Evolutionary conservation across 1,140 invertebrate species (phyloP), one percentile per base, ranked within the genome.

Genomic region (Archivesica marissinica): DNA sequence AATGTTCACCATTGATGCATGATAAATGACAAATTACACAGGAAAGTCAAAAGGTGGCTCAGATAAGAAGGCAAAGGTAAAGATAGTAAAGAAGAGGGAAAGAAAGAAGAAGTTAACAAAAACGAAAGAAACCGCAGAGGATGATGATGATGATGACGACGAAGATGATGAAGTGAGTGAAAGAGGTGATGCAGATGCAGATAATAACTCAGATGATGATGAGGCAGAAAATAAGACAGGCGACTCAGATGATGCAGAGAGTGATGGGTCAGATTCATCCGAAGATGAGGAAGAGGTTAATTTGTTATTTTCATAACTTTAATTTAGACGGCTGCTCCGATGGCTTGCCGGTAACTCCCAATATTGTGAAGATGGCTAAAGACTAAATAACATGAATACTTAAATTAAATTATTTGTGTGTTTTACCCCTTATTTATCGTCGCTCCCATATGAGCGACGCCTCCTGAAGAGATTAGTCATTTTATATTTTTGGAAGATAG

Each of bases 171-270:
- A 88, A 25, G 88, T 86, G 23, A 79, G 78, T 2, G 88, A 94
- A 39, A 92, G 94, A 82, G 93, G 93, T 78, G 93, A 94, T 78
- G 93, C 89, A 28, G 86, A 92, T 85, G 81, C 93, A 90, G 85
- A 84, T 38, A 74, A 84, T 35, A n/a, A n/a, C n/a, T n/a, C n/a
- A n/a, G 81, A 87, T 15, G 70, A 88, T 66, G 41, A 88, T 30
- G 82, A 88, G 9, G 47, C 77, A n/a, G 66, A 85, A 3, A 75
- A 70, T 25, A 83, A 88, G 9, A 81, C 85, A 33, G 66, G 80
- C 28, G 75, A 82, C n/a, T 59, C 35, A 0, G 17, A 41, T 41
- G 66, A 61, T 25, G 54, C 20, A 28, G 54, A 30, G 13, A 61
- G 54, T 78, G 76, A 61, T 25, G 38, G 30, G n/a, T 50, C 47